Percentiles rank a stretch among this genome's conserved stretches.
These are phyloP conservation scores for Thecophora atra DNA, from an alignment of 2,888 invertebrate species.

Conservation along the genomic window DNA sequence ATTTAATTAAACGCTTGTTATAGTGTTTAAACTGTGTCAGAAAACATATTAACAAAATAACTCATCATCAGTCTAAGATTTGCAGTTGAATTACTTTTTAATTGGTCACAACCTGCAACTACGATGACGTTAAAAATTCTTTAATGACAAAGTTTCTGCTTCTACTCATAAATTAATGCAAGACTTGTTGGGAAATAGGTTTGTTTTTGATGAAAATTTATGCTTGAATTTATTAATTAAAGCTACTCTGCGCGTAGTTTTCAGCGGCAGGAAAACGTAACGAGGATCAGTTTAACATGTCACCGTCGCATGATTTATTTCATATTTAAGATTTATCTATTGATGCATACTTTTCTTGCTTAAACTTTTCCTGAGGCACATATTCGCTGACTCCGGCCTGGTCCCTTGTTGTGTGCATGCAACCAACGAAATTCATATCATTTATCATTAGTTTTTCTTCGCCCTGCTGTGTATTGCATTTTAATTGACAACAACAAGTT, in stretches of 20 bases:
- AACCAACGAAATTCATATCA: neutral
- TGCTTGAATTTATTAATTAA: constrained; percentile 51
- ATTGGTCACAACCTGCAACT: too few relatives aligned
- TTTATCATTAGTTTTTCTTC: too few relatives aligned
- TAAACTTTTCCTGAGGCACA: neutral
- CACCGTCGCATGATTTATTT: too few relatives aligned
- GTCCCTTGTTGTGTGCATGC: neutral
- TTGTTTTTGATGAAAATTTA: constrained; percentile 17
- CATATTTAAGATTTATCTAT: neutral
- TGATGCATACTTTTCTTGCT: constrained; percentile 23
- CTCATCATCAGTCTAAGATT: too few relatives aligned
- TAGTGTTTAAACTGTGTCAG: too few relatives aligned
- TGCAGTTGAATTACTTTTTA: too few relatives aligned
- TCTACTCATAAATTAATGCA: constrained; percentile 53
- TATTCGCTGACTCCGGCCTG: neutral
- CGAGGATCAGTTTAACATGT: neutral
- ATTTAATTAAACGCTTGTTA: too few relatives aligned
- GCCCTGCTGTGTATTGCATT: too few relatives aligned
- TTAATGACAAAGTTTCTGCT: constrained; percentile 11
- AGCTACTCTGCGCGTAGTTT: constrained; percentile 27
- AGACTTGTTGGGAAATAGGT: constrained; percentile 45
- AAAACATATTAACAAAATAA: too few relatives aligned
- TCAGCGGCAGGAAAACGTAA: neutral
- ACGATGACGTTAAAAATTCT: neutral
- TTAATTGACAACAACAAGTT: too few relatives aligned